Percentiles rank a stretch among this genome's conserved stretches.
phyloP scores from a whole-genome alignment of 2,888 invertebrate species.

The Eupithecia dodoneata region DNA sequence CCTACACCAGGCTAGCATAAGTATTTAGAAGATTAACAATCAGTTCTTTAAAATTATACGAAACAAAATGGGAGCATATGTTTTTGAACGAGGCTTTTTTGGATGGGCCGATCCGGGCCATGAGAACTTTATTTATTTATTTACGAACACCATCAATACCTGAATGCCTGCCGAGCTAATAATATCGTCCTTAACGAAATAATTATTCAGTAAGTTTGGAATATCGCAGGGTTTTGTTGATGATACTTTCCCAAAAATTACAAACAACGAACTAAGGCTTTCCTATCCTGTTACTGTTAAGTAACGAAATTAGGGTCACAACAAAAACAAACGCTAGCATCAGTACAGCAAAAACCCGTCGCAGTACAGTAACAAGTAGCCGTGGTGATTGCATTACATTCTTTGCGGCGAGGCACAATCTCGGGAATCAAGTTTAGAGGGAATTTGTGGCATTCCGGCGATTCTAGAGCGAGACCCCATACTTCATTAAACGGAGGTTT shows the following conservation, averaged over 20 bases:
- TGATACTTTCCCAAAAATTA: background rate
- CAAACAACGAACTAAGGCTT: background rate
- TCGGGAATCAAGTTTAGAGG: constrained; percentile 65
- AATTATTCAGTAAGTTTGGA: background rate
- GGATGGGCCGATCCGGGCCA: background rate
- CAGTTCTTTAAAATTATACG: background rate
- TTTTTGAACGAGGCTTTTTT: background rate
- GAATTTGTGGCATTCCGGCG: constrained; percentile 52
- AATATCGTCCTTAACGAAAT: background rate
- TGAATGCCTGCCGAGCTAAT: background rate
- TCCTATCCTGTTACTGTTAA: background rate
- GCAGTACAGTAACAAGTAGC: constrained; percentile 62
- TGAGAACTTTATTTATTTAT: background rate
- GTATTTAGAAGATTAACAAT: constrained; percentile 14
- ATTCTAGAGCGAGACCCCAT: constrained; percentile 20
- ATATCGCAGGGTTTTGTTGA: background rate
- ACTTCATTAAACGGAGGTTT: constrained; percentile 27
- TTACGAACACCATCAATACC: background rate
- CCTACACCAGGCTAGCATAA: constrained; percentile 48
- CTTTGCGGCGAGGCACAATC: constrained; percentile 74
- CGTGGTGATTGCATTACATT: constrained; percentile 76
- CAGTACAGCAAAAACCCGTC: constrained; percentile 49
- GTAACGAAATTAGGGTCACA: constrained; percentile 32
- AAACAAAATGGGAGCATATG: background rate
- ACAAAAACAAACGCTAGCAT: constrained; percentile 44